Base-by-base conservation (phyloP, 2,888 invertebrate genomes). In the Drosophila infuscata region DNA sequence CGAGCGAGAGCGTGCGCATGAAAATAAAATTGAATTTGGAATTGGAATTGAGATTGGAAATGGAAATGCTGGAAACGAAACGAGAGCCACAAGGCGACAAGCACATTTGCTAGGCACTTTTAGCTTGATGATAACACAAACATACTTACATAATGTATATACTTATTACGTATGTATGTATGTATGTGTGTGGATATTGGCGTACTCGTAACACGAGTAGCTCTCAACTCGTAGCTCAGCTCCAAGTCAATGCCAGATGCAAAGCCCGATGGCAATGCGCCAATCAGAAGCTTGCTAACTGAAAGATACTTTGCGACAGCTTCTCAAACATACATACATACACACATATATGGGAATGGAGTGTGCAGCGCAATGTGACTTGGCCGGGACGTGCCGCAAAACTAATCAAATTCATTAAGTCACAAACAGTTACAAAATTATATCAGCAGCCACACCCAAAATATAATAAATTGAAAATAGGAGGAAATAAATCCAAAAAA, bases 21-120 rank as follows among this genome's bases (percentile, higher is more conserved):
- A 70, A 82, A 75, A 80, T 78, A 72, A 83, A 72, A 80, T 74
- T 80, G 61, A 76, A 76, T 52, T 85, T 57, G 84, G 83, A 70
- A 76, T 73, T 62, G 82, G 73, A 78, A 74, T 68, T 60, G 76
- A 52, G 67, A 81, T 68, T 70, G 76, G 52, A 79, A 74, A 62
- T 73, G 73, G 82, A 87, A 86, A 64, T 81, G 83, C 74, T 76
- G 88, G 85, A 80, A 85, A 64, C 64, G 86, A 82, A 88, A 85
- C 88, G 59, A 57, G 70, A 53, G 29, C 17, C 63, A 33, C 46
- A 51, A 56, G 32, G 35, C 61, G 17, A 36, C 57, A 61, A 74
- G 46, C 38, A 30, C 63, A 57, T 32, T 49, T 58, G 59, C 7
- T 38, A 59, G 54, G 20, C 35, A 56, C 54, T 70, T 64, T 64